These are phyloP conservation scores for Drosophila subquinaria DNA, from an alignment of 2,888 invertebrate genomes.

Conservation along the genomic window DNA sequence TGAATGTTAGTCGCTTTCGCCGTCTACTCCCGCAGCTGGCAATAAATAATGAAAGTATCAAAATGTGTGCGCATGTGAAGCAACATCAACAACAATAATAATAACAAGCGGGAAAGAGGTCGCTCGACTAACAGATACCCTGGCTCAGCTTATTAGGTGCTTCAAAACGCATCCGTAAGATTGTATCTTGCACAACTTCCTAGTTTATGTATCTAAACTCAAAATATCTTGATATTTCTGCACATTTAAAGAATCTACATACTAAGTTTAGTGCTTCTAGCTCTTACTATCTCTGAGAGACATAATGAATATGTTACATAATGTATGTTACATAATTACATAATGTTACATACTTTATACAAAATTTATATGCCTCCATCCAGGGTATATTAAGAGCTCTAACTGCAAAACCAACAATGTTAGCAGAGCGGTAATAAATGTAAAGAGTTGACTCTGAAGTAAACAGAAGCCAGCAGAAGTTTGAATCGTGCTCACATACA, in stretches of 20 bases:
- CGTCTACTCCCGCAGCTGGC: slow-evolving; percentile 59
- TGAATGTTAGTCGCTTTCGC: slow-evolving; percentile 51
- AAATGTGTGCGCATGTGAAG: slow-evolving; percentile 54
- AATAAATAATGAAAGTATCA: slow-evolving; percentile 77
- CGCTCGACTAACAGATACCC: not conserved
- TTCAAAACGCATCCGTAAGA: too few species aligned
- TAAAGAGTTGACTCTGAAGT: slow-evolving; percentile 57
- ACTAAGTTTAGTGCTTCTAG: not conserved
- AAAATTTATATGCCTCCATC: not conserved
- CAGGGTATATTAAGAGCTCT: not conserved
- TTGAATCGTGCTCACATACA: slow-evolving; percentile 21
- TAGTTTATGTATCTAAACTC: too few species aligned
- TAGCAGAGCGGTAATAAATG: slow-evolving; percentile 17
- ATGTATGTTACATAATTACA: too few species aligned
- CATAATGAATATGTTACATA: not conserved
- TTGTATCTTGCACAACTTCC: too few species aligned
- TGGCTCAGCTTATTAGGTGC: not conserved
- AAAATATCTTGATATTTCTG: too few species aligned
- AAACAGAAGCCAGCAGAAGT: slow-evolving; percentile 43
- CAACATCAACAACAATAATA: slow-evolving; percentile 25
- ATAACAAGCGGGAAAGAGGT: not conserved
- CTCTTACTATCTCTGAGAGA: not conserved
- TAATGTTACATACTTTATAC: not conserved
- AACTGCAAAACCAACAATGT: slow-evolving; percentile 7
- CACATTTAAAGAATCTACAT: not conserved